phyloP scores from a whole-genome alignment of 2,797 vertebrate species.

The Carcharodon carcharias region DNA sequence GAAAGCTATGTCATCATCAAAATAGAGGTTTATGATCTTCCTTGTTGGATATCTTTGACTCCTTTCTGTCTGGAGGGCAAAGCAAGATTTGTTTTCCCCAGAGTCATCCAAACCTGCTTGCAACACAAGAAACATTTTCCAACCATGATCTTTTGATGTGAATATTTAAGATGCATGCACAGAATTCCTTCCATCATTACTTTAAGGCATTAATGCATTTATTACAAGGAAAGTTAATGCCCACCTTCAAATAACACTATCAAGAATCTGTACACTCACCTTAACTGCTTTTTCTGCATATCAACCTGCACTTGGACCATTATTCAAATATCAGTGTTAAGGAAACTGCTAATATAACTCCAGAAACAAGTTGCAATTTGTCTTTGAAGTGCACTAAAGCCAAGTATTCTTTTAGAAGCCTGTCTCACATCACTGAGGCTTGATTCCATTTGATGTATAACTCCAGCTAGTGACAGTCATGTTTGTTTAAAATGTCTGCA shows the following conservation, averaged over 20 bases:
- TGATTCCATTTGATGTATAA: too few species aligned
- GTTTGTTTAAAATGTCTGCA: too few species aligned
- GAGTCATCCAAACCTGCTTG: background rate
- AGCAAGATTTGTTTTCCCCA: too few species aligned
- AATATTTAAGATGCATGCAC: background rate
- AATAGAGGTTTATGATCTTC: background rate
- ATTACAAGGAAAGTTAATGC: background rate
- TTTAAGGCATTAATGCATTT: background rate
- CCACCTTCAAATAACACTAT: background rate
- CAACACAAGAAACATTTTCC: background rate
- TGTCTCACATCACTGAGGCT: too few species aligned
- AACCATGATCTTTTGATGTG: background rate
- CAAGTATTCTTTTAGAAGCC: too few species aligned
- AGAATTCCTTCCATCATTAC: background rate
- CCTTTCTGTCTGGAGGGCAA: background rate
- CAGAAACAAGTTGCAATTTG: too few species aligned
- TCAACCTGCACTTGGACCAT: too few species aligned
- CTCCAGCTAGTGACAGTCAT: too few species aligned
- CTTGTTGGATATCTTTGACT: background rate
- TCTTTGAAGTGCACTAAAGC: too few species aligned
- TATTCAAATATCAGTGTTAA: too few species aligned
- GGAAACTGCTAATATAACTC: background rate
- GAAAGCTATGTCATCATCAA: background rate
- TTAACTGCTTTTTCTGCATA: too few species aligned
- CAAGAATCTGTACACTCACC: background rate